Conservation (phyloP, 2,113 vertebrate species). For the Corythornis vintsioides region DNA sequence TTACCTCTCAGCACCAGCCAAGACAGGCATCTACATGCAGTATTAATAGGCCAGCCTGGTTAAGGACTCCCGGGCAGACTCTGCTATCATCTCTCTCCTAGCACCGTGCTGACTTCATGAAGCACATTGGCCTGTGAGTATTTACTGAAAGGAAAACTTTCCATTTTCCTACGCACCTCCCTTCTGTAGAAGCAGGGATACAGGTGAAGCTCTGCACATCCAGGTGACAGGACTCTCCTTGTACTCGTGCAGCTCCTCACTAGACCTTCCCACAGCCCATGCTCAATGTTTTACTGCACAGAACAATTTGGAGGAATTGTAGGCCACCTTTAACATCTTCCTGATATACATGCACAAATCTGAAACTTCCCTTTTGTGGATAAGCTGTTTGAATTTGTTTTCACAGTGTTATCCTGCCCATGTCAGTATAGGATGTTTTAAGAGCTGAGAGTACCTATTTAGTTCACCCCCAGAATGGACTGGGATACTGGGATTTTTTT, state of each 20-base stretch:
- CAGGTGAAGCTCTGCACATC: accelerated
- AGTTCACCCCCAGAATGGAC: background rate
- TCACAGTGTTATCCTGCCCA: background rate
- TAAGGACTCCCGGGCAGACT: background rate
- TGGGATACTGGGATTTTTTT: background rate
- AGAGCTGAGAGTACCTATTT: background rate
- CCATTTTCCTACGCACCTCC: background rate
- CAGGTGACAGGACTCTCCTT: background rate
- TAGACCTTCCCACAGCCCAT: background rate
- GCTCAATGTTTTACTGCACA: background rate
- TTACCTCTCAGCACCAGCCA: background rate
- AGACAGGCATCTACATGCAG: background rate
- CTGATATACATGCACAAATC: background rate
- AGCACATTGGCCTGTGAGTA: accelerated
- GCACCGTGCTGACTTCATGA: background rate
- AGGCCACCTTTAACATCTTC: background rate
- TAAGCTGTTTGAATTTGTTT: background rate
- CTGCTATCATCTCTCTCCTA: background rate
- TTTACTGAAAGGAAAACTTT: background rate
- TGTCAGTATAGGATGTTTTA: background rate
- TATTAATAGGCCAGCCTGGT: background rate
- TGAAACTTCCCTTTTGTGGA: background rate
- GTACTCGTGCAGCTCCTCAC: background rate
- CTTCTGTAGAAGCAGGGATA: background rate
- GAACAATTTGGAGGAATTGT: background rate